Evolutionary conservation across 2,797 vertebrate genomes (phyloP).

Genomic region (Lateolabrax maculatus): DNA sequence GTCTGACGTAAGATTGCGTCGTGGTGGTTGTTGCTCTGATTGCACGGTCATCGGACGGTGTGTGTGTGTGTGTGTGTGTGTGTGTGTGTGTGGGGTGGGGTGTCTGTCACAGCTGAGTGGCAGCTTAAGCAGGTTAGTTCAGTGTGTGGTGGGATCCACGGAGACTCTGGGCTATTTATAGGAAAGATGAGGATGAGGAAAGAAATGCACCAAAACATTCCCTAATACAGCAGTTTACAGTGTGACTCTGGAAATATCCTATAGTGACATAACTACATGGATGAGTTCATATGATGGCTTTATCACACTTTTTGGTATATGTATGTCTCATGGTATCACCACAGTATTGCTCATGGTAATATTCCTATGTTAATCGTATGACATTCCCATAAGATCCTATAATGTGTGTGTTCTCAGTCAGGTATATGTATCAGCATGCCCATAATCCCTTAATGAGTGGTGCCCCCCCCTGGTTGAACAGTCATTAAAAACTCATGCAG

Average conservation of each 20-base stretch:
- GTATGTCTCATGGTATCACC: not conserved
- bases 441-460: not conserved
- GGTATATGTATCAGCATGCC: too few relatives aligned
- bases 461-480: not conserved
- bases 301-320: too few relatives aligned
- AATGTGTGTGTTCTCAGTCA: not conserved
- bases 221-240: not conserved
- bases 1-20: constrained; percentile 51
- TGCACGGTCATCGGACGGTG: constrained; percentile 34
- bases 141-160: constrained; percentile 59
- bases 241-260: too few relatives aligned
- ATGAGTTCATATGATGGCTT: not conserved
- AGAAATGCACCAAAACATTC: constrained; percentile 1
- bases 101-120: constrained; percentile 66
- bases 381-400: not conserved
- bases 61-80: constrained; percentile 4
- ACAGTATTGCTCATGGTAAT: not conserved
- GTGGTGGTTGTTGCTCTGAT: constrained; percentile 38
- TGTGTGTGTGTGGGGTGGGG: not conserved
- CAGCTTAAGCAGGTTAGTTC: constrained; percentile 70
- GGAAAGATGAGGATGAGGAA: too few relatives aligned
- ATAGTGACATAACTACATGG: not conserved
- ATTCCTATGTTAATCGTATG: not conserved
- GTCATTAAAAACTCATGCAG: not conserved
- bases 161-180: constrained; percentile 74